Percentiles rank a stretch among this genome's conserved stretches.
Conservation (phyloP, 2,113 vertebrate genomes). For the Quiscalus mexicanus region DNA sequence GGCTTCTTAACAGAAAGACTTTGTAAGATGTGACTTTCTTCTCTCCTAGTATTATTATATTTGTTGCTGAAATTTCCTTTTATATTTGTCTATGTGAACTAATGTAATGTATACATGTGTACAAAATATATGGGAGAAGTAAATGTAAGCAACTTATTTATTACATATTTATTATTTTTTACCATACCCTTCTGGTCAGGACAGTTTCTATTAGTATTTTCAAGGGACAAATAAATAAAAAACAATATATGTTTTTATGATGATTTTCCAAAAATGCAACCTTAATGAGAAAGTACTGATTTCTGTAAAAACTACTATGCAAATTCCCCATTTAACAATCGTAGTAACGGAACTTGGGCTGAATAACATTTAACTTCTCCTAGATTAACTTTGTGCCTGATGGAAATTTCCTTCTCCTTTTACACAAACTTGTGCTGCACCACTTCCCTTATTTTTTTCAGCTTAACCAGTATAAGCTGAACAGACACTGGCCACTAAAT, state of each 20-base stretch:
- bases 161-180: neutral
- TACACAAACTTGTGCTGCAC: rapidly evolving
- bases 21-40: neutral
- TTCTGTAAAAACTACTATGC: neutral
- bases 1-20: neutral
- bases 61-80: neutral
- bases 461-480: neutral
- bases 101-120: neutral
- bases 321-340: neutral
- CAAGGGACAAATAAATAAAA: neutral
- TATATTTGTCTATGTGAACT: neutral
- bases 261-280: neutral
- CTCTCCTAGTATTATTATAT: neutral
- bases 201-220: neutral
- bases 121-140: neutral
- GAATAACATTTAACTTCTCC: neutral
- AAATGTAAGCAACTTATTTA: neutral
- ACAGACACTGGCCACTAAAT: neutral
- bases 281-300: neutral
- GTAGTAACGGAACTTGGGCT: neutral
- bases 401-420: neutral
- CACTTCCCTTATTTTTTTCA: neutral
- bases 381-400: neutral
- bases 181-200: neutral
- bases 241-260: neutral